Evolutionary conservation across 2,888 invertebrate genomes (phyloP), one percentile per base, ranked within the genome.

Genomic region (Clunio marinus): DNA sequence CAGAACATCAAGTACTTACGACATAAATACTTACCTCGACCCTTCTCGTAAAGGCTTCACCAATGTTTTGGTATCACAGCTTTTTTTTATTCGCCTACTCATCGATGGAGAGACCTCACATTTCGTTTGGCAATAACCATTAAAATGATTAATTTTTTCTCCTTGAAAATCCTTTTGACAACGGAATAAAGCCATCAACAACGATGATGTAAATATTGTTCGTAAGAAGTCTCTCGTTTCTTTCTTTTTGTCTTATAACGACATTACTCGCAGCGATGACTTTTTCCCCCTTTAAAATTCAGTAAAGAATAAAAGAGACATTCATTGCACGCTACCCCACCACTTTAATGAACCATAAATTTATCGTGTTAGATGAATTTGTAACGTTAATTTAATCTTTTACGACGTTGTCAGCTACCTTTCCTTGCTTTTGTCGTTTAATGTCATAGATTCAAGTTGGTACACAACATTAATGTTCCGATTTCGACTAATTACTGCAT

Each of bases 61-160:
- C 24, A 55, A 55, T 22, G 24, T 22, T 55, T 55, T 15, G 13
- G 4, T n/a, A n/a, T 45, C 51, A 22, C 51, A 51, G 7, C 2
- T 7, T 7, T 22, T 51, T 22, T 22, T 22, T 51, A 8, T 13
- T 15, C 22, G 32, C 32, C 8, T 32, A 15, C 7, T 51, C 20
- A 51, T 13, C 20, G 24, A 17, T 22, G 45, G 8, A 3, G n/a
- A 51, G 15, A 15, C 3, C 51, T 51, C 17, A 13, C 15, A 17
- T 5, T 45, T n/a, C 3, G 3, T 51, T 3, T 7, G 51, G 13
- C 58, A 8, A 59, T 28, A 59, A 35, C 32, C 59, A 35, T 59
- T 59, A 32, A 5, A n/a, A 59, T 59, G 59, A 59, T 59, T 59
- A 59, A 59, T 59, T 59, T 32, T n/a, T 59, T 41, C 13, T 41